Conservation (phyloP, 2,797 vertebrate species). For the Anas capensis region DNA sequence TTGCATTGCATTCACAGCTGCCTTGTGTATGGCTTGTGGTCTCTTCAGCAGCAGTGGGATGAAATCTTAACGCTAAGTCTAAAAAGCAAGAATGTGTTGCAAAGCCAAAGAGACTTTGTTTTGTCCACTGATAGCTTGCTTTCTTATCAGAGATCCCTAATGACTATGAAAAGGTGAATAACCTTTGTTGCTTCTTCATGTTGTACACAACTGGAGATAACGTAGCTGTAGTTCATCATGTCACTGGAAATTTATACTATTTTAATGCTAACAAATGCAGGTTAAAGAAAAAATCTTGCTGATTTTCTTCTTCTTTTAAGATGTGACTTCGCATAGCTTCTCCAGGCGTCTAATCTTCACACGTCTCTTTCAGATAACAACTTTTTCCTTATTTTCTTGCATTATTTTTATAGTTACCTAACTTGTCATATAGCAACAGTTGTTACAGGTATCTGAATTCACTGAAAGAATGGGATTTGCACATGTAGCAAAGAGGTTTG, state of each 20-base stretch:
- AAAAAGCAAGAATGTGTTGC: no score
- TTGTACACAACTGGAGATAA: neutral
- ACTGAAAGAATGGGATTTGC: neutral
- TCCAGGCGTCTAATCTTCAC: neutral
- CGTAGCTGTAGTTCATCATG: neutral
- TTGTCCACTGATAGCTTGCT: neutral
- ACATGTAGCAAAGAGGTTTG: neutral
- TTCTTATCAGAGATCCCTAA: neutral
- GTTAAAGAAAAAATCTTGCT: neutral
- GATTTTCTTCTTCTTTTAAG: neutral
- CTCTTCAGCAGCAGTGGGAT: neutral
- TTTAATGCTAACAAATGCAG: neutral
- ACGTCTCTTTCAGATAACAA: neutral
- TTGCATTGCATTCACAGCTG: fast-evolving
- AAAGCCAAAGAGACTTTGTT: neutral
- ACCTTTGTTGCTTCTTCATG: neutral
- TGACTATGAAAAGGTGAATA: neutral
- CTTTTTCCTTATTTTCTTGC: neutral
- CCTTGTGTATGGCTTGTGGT: fast-evolving
- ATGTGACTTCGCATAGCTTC: neutral
- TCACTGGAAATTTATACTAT: neutral
- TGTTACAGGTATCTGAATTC: neutral
- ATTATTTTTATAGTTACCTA: neutral
- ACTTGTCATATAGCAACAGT: neutral
- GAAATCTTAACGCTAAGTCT: no score